Evolutionary conservation across 2,888 invertebrate species (phyloP), one percentile per base, ranked within the genome.

Genomic region (Liopterus haemorrhoidalis): DNA sequence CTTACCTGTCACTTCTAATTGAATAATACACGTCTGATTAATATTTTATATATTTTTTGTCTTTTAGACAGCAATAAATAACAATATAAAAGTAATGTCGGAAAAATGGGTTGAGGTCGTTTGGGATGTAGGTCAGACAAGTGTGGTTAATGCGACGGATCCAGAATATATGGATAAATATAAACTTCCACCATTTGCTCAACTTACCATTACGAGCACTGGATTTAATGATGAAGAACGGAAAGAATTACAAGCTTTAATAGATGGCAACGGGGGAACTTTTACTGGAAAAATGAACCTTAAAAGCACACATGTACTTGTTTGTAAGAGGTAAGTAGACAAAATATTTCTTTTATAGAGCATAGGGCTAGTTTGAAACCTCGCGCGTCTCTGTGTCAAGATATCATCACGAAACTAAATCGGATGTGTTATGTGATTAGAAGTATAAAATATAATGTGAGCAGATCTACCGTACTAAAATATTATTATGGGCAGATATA

Each of bases 101-200:
- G 74, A 78, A 5, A 73, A 78, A 11, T 95, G 94, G 93, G 72
- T 95, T 0, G 71, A 81, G 22, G 78, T 78, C 0, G 82, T 92
- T 0, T 95, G 92, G 92, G 70, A 82, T 9, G 70, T 72, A 2
- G 85, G 85, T 40, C 70, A 81, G 30, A 68, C 65, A 0, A 68
- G 74, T 39, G 79, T 78, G 54, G 66, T 85, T 0, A 70, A 70
- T 32, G 85, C 81, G 1, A 70, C 75, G 0, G 82, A 85, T 50
- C 49, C 69, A 0, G 73, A 76, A 40, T 91, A 90, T 59, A n/a
- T n/a, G n/a, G 61, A 75, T 11, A 64, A 67, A 36, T 75, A 71
- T 54, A 68, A 70, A 57, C 75, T 84, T 61, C 85, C 85, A n/a
- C n/a, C n/a, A n/a, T n/a, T n/a, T n/a, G n/a, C n/a, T n/a, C n/a